Evolutionary conservation across 1,140 invertebrate genomes (phyloP), one percentile per base, ranked within the genome.

Genomic region (Paramacrobiotus metropolitanus): DNA sequence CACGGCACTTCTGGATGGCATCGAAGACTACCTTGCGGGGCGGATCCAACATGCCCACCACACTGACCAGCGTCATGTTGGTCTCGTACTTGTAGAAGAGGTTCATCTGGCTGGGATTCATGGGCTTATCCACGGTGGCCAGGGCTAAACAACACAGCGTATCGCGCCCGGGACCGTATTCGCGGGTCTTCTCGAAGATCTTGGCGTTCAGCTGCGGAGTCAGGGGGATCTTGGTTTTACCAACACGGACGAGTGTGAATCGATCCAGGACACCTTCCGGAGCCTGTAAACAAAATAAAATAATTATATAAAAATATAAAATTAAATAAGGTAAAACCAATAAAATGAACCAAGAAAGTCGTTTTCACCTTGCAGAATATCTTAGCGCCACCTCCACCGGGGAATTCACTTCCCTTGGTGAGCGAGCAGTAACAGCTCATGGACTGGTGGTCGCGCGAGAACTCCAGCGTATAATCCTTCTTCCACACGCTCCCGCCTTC

Each of bases 361-460:
- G n/a, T n/a, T n/a, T n/a, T n/a, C n/a, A n/a, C n/a, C n/a, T 99
- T 98, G 66, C 87, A 84, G 74, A 97, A 99, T 72, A 98, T 80
- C 75, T 95, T 94, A 31, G 92, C 87, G 72, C 90, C 88, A 62
- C 68, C 66, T 3, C 71, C 64, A 55, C 68, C 67, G 30, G 62
- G 29, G 4, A 68, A n/a, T n/a, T 40, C n/a, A 68, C 76, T 83
- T 67, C 87, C 89, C 75, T 92, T 94, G 45, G 90, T 79, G n/a
- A 92, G 91, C 59, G 81, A 79, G 73, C 88, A 93, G 73, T 93
- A 96, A 18, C 86, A 85, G 60, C 90, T 97, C 95, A 99, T 99
- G 61, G 94, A 98, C 81, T 99, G 99, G 73, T 95, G 84, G 80
- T 99, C 95, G 69, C 95, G 85, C 2, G 93, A 97, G 81, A 99